These are phyloP conservation scores for Rutpela maculata DNA, from an alignment of 2,888 invertebrate genomes.

Conservation along the genomic window DNA sequence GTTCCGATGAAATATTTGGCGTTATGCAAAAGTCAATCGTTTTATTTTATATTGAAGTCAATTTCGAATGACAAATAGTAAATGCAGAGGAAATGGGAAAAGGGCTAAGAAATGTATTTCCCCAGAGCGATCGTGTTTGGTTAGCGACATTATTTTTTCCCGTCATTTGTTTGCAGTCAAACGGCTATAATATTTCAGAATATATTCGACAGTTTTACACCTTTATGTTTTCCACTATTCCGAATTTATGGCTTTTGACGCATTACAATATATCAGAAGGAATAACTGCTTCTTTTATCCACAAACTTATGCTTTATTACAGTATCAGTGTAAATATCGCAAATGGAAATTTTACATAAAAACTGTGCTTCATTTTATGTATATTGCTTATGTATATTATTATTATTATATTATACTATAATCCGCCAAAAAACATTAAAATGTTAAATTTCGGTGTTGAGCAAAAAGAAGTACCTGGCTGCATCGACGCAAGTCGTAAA, in stretches of 20 bases:
- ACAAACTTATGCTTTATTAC: background rate
- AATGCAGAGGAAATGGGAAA: constrained; percentile 65
- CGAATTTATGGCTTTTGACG: constrained; percentile 40
- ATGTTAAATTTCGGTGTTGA: too few relatives aligned
- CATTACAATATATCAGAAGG: constrained; percentile 20
- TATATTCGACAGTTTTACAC: constrained; percentile 67
- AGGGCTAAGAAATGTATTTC: constrained; percentile 65
- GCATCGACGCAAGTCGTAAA: too few relatives aligned
- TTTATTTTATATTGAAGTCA: constrained; percentile 70
- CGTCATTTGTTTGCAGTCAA: constrained; percentile 66
- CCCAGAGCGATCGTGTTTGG: constrained; percentile 64
- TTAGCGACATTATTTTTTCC: constrained; percentile 63
- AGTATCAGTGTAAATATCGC: background rate
- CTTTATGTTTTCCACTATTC: constrained; percentile 61
- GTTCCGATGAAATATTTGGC: constrained; percentile 50
- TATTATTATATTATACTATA: too few relatives aligned
- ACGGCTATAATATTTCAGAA: constrained; percentile 67
- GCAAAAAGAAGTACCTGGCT: too few relatives aligned
- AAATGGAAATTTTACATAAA: background rate
- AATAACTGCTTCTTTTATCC: background rate
- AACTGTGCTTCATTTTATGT: background rate
- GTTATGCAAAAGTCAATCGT: constrained; percentile 67
- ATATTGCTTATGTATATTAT: too few relatives aligned
- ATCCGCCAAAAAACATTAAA: too few relatives aligned
- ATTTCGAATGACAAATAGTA: constrained; percentile 68